These are phyloP conservation scores for Athalia cordata DNA, from an alignment of 2,888 invertebrate genomes.

Conservation along the genomic window DNA sequence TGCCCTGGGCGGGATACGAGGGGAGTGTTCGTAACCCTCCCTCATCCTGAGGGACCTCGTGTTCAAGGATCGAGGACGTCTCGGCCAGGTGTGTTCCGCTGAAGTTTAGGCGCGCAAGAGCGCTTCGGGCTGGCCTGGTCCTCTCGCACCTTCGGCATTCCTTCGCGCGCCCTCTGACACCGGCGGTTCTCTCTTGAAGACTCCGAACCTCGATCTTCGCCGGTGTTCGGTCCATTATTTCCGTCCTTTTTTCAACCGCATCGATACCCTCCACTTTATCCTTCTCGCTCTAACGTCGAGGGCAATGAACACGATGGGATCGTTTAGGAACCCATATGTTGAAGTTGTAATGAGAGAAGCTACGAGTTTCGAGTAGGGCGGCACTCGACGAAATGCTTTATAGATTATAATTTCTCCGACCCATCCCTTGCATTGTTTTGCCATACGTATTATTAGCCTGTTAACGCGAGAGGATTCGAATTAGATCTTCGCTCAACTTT, in stretches of 20 bases:
- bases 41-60: constrained; percentile 29
- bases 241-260: constrained; percentile 26
- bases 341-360: constrained; percentile 67
- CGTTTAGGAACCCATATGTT: constrained; percentile 66
- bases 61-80: constrained; percentile 20
- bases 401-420: constrained; percentile 60
- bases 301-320: constrained; percentile 54
- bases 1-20: constrained; percentile 13
- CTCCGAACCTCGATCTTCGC: constrained; percentile 47
- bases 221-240: constrained; percentile 19
- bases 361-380: constrained; percentile 60
- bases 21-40: constrained; percentile 10
- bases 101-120: constrained; percentile 34
- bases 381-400: constrained; percentile 67
- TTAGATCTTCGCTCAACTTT: no score
- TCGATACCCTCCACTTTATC: constrained; percentile 15
- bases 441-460: constrained; percentile 37
- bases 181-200: constrained; percentile 58
- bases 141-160: constrained; percentile 62
- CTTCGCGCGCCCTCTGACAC: constrained; percentile 68
- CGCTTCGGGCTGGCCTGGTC: constrained; percentile 51
- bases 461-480: constrained; percentile 22
- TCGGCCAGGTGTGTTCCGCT: constrained; percentile 59
- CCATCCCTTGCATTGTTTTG: constrained; percentile 57
- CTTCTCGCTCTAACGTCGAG: constrained; percentile 14